These are phyloP conservation scores for Tachina grossa DNA, from an alignment of 2,888 invertebrate genomes.

Conservation along the genomic window DNA sequence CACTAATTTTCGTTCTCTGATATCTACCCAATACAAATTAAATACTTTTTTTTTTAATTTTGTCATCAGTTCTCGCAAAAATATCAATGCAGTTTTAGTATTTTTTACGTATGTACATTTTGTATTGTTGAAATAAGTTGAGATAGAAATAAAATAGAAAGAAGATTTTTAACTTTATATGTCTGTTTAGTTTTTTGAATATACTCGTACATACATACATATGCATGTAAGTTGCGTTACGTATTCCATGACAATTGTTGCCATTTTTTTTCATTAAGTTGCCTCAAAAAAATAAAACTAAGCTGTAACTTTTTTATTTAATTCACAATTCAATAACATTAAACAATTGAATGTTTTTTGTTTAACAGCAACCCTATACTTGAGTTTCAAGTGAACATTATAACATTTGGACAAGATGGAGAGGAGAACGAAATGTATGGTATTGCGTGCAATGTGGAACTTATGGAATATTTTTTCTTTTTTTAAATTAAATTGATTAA, in stretches of 20 bases:
- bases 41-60: no score
- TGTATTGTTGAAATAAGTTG: neutral
- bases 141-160: no score
- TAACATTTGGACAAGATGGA: constrained; percentile 38
- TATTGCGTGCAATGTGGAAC: constrained; percentile 52
- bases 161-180: constrained; percentile 36
- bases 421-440: constrained; percentile 11
- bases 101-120: neutral
- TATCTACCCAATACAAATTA: no score
- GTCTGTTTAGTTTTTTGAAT: constrained; percentile 26
- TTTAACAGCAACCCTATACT: constrained; percentile 45
- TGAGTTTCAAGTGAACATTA: constrained; percentile 41
- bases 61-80: no score
- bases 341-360: constrained; percentile 57
- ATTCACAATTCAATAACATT: constrained; percentile 56
- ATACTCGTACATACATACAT: no score
- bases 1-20: no score
- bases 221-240: constrained; percentile 32
- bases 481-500: constrained; percentile 69
- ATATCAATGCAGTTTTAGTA: no score
- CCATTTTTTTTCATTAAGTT: constrained; percentile 2
- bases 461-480: constrained; percentile 40
- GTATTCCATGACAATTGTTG: constrained; percentile 57
- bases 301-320: constrained; percentile 45
- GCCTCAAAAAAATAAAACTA: constrained; percentile 7